Evolutionary conservation across 2,888 invertebrate species (phyloP).

Genomic region (Schizotus pectinicornis): DNA sequence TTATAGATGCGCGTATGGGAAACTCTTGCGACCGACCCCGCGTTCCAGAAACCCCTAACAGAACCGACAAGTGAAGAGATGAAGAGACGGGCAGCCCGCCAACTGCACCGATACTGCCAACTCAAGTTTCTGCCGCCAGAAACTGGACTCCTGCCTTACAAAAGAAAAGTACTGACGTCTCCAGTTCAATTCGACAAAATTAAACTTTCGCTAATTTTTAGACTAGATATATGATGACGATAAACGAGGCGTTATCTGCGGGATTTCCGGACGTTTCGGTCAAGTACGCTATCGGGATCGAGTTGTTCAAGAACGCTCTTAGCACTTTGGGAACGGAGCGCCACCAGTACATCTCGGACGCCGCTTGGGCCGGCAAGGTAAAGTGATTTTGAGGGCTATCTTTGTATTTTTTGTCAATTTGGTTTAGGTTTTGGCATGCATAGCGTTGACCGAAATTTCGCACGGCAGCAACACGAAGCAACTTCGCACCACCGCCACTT

Average conservation of each 20-base stretch:
- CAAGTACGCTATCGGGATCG: constrained; percentile 78
- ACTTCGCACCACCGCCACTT: constrained; percentile 89
- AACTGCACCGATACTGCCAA: constrained; percentile 69
- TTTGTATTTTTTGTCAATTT: constrained; percentile 8
- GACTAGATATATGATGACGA: constrained; percentile 77
- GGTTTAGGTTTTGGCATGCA: constrained; percentile 74
- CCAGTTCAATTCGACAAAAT: not conserved
- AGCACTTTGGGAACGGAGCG: constrained; percentile 78
- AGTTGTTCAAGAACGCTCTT: constrained; percentile 76
- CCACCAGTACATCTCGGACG: constrained; percentile 72
- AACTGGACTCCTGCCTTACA: constrained; percentile 67
- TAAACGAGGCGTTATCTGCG: constrained; percentile 76
- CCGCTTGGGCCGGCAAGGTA: constrained; percentile 75
- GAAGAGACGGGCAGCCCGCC: constrained; percentile 72
- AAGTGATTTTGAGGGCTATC: constrained; percentile 32
- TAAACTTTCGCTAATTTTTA: constrained; percentile 47
- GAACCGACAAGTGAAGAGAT: constrained; percentile 75
- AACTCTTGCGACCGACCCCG: constrained; percentile 77
- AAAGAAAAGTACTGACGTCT: constrained; percentile 62
- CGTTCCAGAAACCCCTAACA: constrained; percentile 71
- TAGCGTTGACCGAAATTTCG: constrained; percentile 90
- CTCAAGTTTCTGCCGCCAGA: constrained; percentile 71
- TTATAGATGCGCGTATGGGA: constrained; percentile 79
- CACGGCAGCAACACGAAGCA: constrained; percentile 95
- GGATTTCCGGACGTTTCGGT: constrained; percentile 77